Evolutionary conservation across 1,140 invertebrate species (phyloP).

Genomic region (Aphelinus atriplicis): DNA sequence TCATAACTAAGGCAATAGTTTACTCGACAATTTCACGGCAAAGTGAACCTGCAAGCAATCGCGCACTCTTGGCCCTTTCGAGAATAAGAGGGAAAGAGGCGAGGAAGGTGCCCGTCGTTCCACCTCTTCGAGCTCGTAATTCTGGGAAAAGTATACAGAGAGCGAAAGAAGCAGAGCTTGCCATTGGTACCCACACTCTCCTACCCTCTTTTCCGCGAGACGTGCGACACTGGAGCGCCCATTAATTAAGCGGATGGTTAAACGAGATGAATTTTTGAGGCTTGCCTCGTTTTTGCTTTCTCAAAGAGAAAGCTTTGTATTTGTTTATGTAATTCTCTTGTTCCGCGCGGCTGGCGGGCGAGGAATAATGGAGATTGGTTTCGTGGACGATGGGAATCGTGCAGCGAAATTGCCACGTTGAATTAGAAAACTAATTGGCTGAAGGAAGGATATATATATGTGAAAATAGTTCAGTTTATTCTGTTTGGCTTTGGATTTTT

Average conservation of each 20-base stretch:
- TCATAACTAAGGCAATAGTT: conserved; percentile 27
- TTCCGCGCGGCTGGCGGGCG: no score
- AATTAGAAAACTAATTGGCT: no score
- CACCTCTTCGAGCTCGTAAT: neutral
- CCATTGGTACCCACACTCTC: no score
- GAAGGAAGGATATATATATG: no score
- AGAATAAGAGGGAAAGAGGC: neutral
- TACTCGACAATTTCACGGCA: conserved; percentile 18
- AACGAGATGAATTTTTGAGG: neutral
- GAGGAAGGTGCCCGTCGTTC: neutral
- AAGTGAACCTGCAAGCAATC: conserved; percentile 21
- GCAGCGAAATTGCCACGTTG: no score
- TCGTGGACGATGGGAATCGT: no score
- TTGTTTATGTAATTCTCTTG: neutral
- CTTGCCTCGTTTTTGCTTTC: neutral
- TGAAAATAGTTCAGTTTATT: no score
- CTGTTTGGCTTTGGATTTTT: no score
- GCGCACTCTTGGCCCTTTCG: neutral
- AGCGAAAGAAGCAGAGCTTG: conserved; percentile 6
- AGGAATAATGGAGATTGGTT: no score
- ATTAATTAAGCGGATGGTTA: neutral
- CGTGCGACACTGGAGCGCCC: neutral
- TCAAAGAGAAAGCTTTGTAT: no score
- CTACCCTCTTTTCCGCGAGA: neutral
- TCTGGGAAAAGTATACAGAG: neutral